These are phyloP conservation scores for Ciona savignyi DNA, from an alignment of 23 tunicate genomes.

Conservation along the genomic window DNA sequence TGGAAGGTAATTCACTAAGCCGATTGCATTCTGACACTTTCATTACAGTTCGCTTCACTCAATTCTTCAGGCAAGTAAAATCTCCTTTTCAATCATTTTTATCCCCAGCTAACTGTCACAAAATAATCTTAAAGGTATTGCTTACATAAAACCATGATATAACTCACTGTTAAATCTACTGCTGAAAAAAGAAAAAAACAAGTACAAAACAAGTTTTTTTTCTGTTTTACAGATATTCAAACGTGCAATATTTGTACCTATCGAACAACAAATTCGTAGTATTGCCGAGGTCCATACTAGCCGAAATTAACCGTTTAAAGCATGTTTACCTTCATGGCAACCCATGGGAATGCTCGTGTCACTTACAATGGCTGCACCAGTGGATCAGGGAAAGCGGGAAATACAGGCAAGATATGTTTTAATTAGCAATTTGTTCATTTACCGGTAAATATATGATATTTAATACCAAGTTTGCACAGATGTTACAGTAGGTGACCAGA, in stretches of 20 bases:
- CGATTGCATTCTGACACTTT: constrained; percentile 42
- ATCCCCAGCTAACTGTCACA: neutral
- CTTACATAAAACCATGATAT: no score
- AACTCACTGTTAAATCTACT: no score
- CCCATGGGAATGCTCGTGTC: constrained; percentile 73
- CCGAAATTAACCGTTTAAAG: constrained; percentile 14
- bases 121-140: no score
- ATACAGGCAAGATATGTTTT: constrained; percentile 17
- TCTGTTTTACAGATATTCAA: constrained; percentile 34
- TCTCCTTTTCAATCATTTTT: neutral
- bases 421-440: no score
- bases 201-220: no score
- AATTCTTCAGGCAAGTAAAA: constrained; percentile 39
- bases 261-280: constrained; percentile 32
- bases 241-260: constrained; percentile 39
- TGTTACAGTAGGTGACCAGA: no score
- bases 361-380: constrained; percentile 45
- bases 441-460: no score
- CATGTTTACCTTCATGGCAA: constrained; percentile 51
- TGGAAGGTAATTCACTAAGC: constrained; percentile 44
- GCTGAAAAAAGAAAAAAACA: no score
- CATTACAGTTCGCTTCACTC: constrained; percentile 28
- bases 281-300: constrained; percentile 26
- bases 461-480: no score
- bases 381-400: constrained; percentile 57